Evolutionary conservation across 2,888 invertebrate genomes (phyloP), one percentile per base, ranked within the genome.

Genomic region (Drosophila helvetica): DNA sequence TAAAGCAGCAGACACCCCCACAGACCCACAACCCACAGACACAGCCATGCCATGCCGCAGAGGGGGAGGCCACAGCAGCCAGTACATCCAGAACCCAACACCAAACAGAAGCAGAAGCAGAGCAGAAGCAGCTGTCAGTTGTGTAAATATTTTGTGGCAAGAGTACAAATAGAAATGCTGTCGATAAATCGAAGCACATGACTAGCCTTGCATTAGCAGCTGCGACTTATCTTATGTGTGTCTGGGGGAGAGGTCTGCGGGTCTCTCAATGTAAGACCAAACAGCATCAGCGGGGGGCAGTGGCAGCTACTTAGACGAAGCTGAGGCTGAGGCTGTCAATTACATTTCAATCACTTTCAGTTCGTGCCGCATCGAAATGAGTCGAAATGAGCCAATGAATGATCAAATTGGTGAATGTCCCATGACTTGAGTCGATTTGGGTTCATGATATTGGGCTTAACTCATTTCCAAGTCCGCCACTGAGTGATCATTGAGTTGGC

Each of bases 61-160:
- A 38, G 57, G 17, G 47, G 53, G n/a, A 12, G 12, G 5, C 12
- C 33, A 12, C 12, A 33, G 12, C 33, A 33, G 33, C 33, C 33
- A 33, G 33, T 1, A 33, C 5, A 33, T 1, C 33, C 30, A 30
- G 30, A 3, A 12, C 12, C 33, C 33, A 33, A 0, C 4, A 33
- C 33, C 33, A 62, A 70, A 53, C 83, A 87, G 83, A 22, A 22
- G 22, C 22, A 0, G 22, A 22, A 22, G 22, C 19, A 19, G 19
- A 22, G 22, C 54, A 67, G 51, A 61, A 70, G 53, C 83, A 83
- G 83, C 88, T 83, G 83, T 86, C 83, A 83, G 76, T 83, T 84
- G 83, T 84, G 78, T 86, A 88, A 84, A 88, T 88, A 84, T 88
- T 88, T 86, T 88, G 76, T 78, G 88, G 62, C 72, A 81, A 87